Evolutionary conservation across 2,888 invertebrate genomes (phyloP).

Genomic region (Agelastica alni): DNA sequence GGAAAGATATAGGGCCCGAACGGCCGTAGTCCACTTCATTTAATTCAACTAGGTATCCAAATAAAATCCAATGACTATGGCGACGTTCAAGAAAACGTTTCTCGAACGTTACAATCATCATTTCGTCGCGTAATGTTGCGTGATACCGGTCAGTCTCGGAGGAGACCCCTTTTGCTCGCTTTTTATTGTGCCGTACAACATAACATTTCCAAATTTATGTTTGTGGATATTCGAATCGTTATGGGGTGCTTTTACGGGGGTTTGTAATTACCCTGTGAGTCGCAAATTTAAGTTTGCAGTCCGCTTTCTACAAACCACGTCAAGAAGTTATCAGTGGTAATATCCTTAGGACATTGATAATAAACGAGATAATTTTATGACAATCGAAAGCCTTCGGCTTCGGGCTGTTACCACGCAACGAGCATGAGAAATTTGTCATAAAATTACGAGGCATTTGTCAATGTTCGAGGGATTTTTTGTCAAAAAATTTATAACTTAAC

Average conservation of each 20-base stretch:
- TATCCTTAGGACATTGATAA: too few species aligned
- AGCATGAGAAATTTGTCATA: too few species aligned
- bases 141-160: conserved; percentile 31
- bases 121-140: conserved; percentile 41
- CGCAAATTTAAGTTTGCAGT: too few species aligned
- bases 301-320: too few species aligned
- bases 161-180: conserved; percentile 10
- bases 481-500: too few species aligned
- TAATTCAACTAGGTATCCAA: conserved; percentile 27
- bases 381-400: too few species aligned
- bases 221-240: conserved; percentile 18
- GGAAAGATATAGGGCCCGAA: conserved; percentile 3
- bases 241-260: conserved; percentile 8
- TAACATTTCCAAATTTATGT: conserved; percentile 13
- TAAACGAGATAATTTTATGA: too few species aligned
- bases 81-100: conserved; percentile 30
- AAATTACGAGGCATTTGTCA: too few species aligned
- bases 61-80: conserved; percentile 33
- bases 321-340: too few species aligned
- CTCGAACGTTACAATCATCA: conserved; percentile 33
- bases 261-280: too few species aligned
- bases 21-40: conserved; percentile 30
- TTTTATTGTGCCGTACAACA: conserved; percentile 21
- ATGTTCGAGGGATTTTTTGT: too few species aligned
- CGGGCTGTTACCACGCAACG: too few species aligned